Conservation (phyloP, 1,140 invertebrate species). For the Stegodyphus dumicola region DNA sequence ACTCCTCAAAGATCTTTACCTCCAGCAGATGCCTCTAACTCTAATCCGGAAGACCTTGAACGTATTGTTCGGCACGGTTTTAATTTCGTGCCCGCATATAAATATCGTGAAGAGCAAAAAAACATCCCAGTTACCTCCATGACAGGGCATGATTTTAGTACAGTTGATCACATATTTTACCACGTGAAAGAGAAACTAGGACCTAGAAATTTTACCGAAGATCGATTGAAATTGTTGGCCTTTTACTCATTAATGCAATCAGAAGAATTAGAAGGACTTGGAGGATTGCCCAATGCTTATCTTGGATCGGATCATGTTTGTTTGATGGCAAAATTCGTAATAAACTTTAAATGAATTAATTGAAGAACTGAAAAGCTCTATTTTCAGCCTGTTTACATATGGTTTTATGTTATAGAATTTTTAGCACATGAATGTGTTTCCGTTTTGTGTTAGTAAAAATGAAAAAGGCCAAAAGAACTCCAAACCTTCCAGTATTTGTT, state of each 20-base stretch:
- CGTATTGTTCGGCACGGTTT: constrained; percentile 1
- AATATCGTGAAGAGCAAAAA: background rate
- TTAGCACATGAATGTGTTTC: too few relatives aligned
- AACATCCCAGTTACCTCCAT: constrained; percentile 15
- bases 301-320: constrained; percentile 64
- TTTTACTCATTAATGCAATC: constrained; percentile 1
- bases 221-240: constrained; percentile 35
- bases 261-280: constrained; percentile 43
- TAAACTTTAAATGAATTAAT: too few relatives aligned
- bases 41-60: background rate
- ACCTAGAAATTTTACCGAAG: background rate
- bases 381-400: too few relatives aligned
- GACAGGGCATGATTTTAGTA: constrained; percentile 20
- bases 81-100: constrained; percentile 32
- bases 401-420: too few relatives aligned
- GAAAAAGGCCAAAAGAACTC: too few relatives aligned
- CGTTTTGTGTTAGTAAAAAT: too few relatives aligned
- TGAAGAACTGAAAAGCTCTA: too few relatives aligned
- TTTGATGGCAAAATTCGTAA: constrained; percentile 60
- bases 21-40: background rate
- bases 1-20: too few relatives aligned
- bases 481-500: too few relatives aligned
- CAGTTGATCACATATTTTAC: constrained; percentile 51
- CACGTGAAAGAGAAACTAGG: background rate
- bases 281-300: constrained; percentile 62